phyloP scores from a whole-genome alignment of 2,113 vertebrate species.

The Okapia johnstoni region DNA sequence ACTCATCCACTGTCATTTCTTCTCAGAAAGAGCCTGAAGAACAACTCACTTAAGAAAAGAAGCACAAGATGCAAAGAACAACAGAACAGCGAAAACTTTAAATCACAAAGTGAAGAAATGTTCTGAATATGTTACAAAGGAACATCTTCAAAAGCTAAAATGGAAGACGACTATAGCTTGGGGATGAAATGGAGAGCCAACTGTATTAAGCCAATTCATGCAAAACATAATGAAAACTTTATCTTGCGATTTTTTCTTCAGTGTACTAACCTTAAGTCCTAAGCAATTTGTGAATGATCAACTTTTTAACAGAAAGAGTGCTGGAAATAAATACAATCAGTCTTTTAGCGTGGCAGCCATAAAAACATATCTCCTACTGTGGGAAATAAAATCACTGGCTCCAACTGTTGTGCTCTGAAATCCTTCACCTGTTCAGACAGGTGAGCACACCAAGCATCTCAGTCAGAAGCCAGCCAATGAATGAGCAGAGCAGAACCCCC shows the following conservation, averaged over 20 bases:
- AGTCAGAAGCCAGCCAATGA: not conserved
- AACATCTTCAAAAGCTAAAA: not conserved
- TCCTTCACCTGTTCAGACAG: not conserved
- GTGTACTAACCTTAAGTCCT: not conserved
- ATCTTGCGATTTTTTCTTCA: not conserved
- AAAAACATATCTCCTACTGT: not conserved
- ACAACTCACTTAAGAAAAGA: not conserved
- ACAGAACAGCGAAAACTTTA: not conserved
- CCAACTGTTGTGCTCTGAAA: not conserved
- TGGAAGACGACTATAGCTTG: not conserved
- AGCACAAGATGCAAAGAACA: not conserved
- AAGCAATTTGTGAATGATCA: not conserved
- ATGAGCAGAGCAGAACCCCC: not conserved
- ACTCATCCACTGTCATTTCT: not conserved
- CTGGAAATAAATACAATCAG: not conserved
- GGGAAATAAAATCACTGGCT: not conserved
- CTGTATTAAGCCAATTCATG: not conserved
- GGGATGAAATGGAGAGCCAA: not conserved
- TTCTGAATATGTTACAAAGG: not conserved
- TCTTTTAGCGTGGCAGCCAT: not conserved
- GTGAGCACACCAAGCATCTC: not conserved
- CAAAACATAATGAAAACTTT: not conserved
- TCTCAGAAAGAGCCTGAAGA: not conserved
- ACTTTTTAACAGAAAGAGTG: not conserved
- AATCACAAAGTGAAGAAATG: not conserved